Evolutionary conservation across 64 coral and sea anemone genomes (phyloP).

Genomic region (Stichodactyla mertensii): DNA sequence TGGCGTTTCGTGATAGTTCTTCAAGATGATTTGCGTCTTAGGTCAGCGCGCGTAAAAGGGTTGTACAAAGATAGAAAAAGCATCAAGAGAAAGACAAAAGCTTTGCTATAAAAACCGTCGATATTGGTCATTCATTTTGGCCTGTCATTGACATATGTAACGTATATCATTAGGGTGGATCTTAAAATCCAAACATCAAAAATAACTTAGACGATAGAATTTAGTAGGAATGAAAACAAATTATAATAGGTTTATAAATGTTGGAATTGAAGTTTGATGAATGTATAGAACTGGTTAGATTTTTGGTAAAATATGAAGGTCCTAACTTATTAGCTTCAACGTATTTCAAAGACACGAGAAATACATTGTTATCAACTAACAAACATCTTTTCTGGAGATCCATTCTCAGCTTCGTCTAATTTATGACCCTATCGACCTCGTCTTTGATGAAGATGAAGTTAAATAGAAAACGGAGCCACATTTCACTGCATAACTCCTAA

Average conservation of each 20-base stretch:
- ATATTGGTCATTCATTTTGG: slow-evolving; percentile 26
- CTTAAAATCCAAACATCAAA: background rate
- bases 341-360: background rate
- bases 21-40: background rate
- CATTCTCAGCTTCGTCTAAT: slow-evolving; percentile 11
- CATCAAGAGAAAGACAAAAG: slow-evolving; percentile 7
- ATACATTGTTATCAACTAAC: background rate
- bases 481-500: background rate
- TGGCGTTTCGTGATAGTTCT: background rate
- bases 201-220: background rate
- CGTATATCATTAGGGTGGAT: slow-evolving; percentile 21
- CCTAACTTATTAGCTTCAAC: background rate
- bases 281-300: background rate
- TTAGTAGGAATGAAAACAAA: background rate
- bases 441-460: background rate
- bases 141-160: slow-evolving; percentile 20
- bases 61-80: slow-evolving; percentile 15
- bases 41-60: background rate
- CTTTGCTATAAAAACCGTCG: background rate
- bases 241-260: background rate
- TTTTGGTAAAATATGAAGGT: background rate
- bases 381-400: background rate
- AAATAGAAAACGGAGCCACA: background rate
- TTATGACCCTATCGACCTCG: slow-evolving; percentile 26
- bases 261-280: background rate